Evolutionary conservation across 92 coral and sea anemone species (phyloP).

Genomic region (Actinostola sp.): DNA sequence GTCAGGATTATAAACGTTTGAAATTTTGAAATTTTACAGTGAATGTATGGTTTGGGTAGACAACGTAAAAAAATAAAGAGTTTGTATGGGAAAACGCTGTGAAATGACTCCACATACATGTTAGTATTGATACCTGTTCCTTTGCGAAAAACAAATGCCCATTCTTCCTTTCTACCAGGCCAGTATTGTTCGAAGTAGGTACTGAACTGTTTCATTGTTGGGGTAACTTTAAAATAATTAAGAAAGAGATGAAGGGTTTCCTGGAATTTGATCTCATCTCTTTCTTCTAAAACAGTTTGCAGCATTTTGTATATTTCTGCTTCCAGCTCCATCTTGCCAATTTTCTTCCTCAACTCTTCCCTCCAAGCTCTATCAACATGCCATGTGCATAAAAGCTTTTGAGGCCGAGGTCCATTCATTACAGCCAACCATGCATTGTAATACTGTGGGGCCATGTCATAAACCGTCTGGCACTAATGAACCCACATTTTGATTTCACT

Average conservation of each 20-base stretch:
- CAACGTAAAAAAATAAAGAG: no score
- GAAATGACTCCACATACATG: slow-evolving; percentile 71
- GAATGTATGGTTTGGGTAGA: no score
- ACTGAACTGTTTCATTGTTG: slow-evolving; percentile 15
- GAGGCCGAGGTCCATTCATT: slow-evolving; percentile 18
- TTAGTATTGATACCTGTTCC: slow-evolving; percentile 66
- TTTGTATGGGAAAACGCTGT: slow-evolving; percentile 64
- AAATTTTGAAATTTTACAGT: no score
- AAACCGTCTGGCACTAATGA: slow-evolving; percentile 27
- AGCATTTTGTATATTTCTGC: slow-evolving; percentile 35
- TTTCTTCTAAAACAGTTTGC: slow-evolving; percentile 45
- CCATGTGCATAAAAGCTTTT: slow-evolving; percentile 55
- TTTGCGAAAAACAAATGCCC: slow-evolving; percentile 57
- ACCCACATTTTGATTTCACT: slow-evolving; percentile 39
- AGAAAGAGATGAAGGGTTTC: slow-evolving; percentile 26
- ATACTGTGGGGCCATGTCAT: slow-evolving; percentile 70
- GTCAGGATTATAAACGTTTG: no score
- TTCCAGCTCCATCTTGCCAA: slow-evolving; percentile 3
- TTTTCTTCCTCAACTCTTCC: slow-evolving; percentile 33
- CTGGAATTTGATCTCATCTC: slow-evolving; percentile 17
- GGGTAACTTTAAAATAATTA: background rate
- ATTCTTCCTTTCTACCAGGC: slow-evolving; percentile 41
- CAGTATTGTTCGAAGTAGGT: slow-evolving; percentile 55
- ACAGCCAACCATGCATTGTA: slow-evolving; percentile 71
- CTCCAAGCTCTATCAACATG: slow-evolving; percentile 53